Percentiles rank a stretch among this genome's conserved stretches.
Conservation (phyloP, 2,797 vertebrate genomes). For the Myoxocephalus aenaeus region DNA sequence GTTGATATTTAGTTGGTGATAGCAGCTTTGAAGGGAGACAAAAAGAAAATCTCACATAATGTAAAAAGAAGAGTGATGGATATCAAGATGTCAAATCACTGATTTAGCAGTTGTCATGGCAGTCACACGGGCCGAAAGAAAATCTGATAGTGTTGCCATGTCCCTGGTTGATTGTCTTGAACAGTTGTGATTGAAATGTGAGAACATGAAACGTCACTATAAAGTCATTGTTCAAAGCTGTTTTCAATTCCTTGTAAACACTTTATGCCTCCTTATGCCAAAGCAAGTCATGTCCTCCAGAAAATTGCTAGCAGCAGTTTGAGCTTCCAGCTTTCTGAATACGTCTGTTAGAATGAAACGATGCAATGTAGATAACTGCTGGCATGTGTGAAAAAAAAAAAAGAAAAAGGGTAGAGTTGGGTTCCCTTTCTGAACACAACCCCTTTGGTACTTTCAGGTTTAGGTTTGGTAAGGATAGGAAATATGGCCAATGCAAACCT, state of each 20-base stretch:
- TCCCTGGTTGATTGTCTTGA: conserved; percentile 20
- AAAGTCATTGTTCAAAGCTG: neutral
- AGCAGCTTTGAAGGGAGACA: conserved; percentile 31
- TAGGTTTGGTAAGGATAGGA: neutral
- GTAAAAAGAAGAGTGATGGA: neutral
- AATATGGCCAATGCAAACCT: conserved; percentile 24
- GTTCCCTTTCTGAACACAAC: conserved; percentile 4
- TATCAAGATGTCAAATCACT: conserved; percentile 24
- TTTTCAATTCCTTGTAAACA: neutral
- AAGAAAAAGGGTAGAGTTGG: neutral
- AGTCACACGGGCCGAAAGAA: conserved; percentile 16
- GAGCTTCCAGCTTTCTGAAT: conserved; percentile 4
- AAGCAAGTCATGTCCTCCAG: neutral
- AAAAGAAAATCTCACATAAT: conserved; percentile 5
- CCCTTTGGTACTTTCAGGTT: neutral
- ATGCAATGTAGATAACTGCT: neutral
- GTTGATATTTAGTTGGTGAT: conserved; percentile 32
- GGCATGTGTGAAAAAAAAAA: neutral
- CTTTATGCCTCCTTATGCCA: neutral
- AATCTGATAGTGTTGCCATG: neutral
- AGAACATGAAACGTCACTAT: conserved; percentile 9
- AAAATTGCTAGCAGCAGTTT: neutral
- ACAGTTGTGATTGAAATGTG: neutral
- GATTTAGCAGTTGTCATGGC: conserved; percentile 8
- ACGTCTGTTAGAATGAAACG: neutral